Evolutionary conservation across 2,797 vertebrate species (phyloP), one percentile per base, ranked within the genome.

Genomic region (Triplophysa bombifrons): DNA sequence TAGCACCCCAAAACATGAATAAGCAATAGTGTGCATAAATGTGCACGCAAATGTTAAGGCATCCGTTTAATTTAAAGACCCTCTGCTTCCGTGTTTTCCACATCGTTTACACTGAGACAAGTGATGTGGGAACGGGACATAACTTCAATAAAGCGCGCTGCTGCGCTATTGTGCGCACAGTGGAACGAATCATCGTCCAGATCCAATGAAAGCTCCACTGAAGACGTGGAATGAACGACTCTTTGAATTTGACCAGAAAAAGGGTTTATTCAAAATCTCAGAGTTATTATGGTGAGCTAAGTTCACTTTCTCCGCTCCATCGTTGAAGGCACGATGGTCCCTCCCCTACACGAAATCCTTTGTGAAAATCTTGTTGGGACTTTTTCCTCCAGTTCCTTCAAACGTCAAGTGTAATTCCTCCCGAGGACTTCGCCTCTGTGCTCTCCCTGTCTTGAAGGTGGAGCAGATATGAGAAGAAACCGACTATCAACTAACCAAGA

Each of bases 391-490:
- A 72, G 86, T 83, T 90, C 86, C 89, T 86, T 70, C 64, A 68
- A 91, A 92, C 93, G 92, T 93, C 92, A 94, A 93, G 92, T 92
- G 91, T 90, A 90, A 90, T 84, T 88, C 83, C 85, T 84, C 86
- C 82, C 69, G 73, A 89, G 86, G 80, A 87, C 87, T 86, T 85
- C 85, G 85, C 85, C 88, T 82, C 83, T 69, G 84, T 86, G 88
- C 91, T 88, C 87, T 86, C 88, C 61, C 88, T 84, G 84, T 85
- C 82, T 82, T 87, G 85, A 78, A 82, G 80, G 80, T 85, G 88
- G 85, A 88, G 89, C 76, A 87, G 91, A 86, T 20, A 92, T 93
- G 90, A 90, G 84, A 87, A 91, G 88, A 84, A 87, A 86, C 81
- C 86, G 89, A 85, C 82, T 78, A 81, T 85, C 77, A 58, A 73